phyloP scores from a whole-genome alignment of 2,888 invertebrate genomes.

The Shargacucullia verbasci region DNA sequence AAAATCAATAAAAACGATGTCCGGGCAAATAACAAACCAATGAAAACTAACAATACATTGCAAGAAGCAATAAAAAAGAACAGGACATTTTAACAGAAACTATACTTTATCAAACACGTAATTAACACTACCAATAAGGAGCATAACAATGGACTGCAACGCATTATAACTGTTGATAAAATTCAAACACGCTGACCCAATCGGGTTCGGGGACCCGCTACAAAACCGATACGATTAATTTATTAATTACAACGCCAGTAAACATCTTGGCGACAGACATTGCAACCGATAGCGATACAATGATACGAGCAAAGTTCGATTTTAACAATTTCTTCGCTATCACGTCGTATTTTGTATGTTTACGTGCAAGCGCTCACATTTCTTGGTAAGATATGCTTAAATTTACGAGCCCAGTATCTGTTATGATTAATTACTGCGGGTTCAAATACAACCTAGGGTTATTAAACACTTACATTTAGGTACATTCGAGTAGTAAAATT shows the following conservation, averaged over 20 bases:
- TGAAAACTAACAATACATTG: too few relatives aligned
- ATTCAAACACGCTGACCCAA: conserved; percentile 63
- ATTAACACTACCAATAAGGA: conserved; percentile 40
- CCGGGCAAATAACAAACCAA: too few relatives aligned
- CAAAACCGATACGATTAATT: conserved; percentile 58
- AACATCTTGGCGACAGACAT: conserved; percentile 57
- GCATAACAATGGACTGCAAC: conserved; percentile 41
- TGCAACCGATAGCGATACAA: conserved; percentile 46
- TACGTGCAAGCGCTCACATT: conserved; percentile 20
- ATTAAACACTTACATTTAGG: too few relatives aligned
- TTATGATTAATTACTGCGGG: conserved; percentile 30
- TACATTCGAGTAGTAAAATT: too few relatives aligned
- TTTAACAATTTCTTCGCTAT: conserved; percentile 54
- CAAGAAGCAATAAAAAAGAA: too few relatives aligned
- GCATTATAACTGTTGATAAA: conserved; percentile 61
- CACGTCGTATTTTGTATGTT: conserved; percentile 43
- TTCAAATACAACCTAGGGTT: conserved; percentile 16
- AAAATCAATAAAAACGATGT: too few relatives aligned
- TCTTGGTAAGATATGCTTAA: conserved; percentile 16
- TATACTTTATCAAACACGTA: conserved; percentile 21
- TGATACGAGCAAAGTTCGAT: conserved; percentile 60
- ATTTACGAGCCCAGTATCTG: conserved; percentile 37
- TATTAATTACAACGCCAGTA: conserved; percentile 58
- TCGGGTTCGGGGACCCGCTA: conserved; percentile 66
- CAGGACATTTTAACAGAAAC: conserved; percentile 20